phyloP scores from a whole-genome alignment of 2,797 vertebrate species.

The Discoglossus pictus region DNA sequence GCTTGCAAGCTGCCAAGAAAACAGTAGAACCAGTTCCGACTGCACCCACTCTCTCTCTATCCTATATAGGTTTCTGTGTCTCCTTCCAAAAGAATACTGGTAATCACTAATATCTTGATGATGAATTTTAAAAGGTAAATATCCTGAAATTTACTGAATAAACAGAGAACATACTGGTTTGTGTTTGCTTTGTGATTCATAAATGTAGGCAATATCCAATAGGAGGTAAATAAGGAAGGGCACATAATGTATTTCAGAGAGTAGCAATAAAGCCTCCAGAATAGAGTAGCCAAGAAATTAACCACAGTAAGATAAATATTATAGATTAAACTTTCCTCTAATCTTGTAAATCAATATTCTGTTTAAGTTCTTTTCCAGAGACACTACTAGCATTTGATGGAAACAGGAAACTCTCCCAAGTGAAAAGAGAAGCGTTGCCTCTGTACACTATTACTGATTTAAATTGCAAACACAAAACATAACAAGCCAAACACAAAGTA shows the following conservation, averaged over 20 bases:
- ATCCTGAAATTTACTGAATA: no score
- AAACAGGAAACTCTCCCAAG: conserved; percentile 16
- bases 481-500: background rate
- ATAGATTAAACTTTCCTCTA: background rate
- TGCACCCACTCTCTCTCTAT: no score
- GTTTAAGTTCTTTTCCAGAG: conserved; percentile 9
- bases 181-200: no score
- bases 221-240: no score
- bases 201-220: no score
- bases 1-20: no score
- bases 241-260: background rate
- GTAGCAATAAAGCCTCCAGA: background rate
- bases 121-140: no score
- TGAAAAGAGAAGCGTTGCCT: background rate
- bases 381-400: background rate
- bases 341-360: conserved; percentile 11
- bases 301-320: background rate
- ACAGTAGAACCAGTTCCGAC: no score
- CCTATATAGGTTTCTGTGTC: no score
- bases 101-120: no score
- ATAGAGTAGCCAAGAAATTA: background rate
- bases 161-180: no score
- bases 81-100: no score
- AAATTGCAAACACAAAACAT: conserved; percentile 19
- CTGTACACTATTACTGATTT: background rate